These are phyloP conservation scores for Artibeus lituratus DNA, from an alignment of 2,797 vertebrate genomes.

Conservation along the genomic window DNA sequence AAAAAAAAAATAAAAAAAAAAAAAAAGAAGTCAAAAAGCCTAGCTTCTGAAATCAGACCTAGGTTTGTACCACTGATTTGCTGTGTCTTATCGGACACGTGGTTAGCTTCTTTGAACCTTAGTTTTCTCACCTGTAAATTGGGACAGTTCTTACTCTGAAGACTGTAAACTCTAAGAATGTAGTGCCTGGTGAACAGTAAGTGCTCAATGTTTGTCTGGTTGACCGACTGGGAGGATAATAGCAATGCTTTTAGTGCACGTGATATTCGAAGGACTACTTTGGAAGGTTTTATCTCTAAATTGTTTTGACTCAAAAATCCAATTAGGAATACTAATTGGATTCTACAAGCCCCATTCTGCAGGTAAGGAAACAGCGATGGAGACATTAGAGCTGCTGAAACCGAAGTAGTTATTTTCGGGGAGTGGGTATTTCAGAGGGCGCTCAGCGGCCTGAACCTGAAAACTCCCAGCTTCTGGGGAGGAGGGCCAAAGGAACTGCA, in stretches of 20 bases:
- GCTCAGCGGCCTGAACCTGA: fast-evolving
- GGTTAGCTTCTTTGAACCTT: not conserved
- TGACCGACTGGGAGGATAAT: not conserved
- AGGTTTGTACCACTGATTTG: constrained; percentile 10
- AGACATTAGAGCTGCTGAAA: not conserved
- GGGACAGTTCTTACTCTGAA: not conserved
- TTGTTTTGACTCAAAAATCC: not conserved
- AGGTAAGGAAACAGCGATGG: not conserved
- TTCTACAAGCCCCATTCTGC: not conserved
- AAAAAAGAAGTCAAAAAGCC: not conserved
- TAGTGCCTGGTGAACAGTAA: not conserved
- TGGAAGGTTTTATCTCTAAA: not conserved
- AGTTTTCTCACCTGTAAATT: not conserved
- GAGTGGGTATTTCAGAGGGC: not conserved
- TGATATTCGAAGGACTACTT: not conserved
- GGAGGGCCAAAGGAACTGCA: not conserved
- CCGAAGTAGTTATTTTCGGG: not conserved
- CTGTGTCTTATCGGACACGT: not conserved
- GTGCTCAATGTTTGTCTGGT: not conserved
- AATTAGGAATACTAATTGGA: not conserved
- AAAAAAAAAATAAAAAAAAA: no score
- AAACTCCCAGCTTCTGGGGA: fast-evolving
- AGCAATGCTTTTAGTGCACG: not conserved
- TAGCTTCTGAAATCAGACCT: not conserved
- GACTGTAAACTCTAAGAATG: not conserved